A percentile compares a stretch with the other conserved stretches of the same genome.
Evolutionary conservation across 2,888 invertebrate species (phyloP).

Genomic region (Ligdia adustata): DNA sequence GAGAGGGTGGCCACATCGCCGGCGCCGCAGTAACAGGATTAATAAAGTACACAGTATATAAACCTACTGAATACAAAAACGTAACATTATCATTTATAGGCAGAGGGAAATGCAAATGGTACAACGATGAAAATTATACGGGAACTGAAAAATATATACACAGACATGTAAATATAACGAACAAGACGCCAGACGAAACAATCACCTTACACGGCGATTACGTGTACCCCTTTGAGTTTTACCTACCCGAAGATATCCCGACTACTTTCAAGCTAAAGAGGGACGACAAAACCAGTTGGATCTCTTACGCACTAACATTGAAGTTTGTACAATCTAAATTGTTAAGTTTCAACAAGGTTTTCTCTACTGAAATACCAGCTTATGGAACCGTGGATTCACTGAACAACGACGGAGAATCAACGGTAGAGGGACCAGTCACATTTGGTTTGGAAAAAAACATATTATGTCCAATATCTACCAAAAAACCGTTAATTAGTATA

Average conservation of each 20-base stretch:
- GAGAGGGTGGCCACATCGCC: conserved; percentile 31
- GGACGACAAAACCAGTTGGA: conserved; percentile 16
- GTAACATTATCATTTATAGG: conserved; percentile 38
- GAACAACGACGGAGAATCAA: not conserved
- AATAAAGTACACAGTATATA: conserved; percentile 37
- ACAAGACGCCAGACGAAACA: conserved; percentile 2
- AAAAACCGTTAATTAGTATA: conserved; percentile 18
- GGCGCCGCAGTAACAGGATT: conserved; percentile 38
- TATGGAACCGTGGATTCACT: conserved; percentile 16
- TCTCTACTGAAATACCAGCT: conserved; percentile 24
- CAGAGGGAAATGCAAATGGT: conserved; percentile 35
- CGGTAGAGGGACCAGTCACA: conserved; percentile 17
- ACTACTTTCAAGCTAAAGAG: conserved; percentile 24
- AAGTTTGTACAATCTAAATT: conserved; percentile 22
- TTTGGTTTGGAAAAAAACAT: conserved; percentile 30
- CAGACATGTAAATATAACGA: conserved; percentile 5
- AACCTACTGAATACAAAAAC: conserved; percentile 33
- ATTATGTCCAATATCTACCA: conserved; percentile 11
- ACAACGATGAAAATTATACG: conserved; percentile 8
- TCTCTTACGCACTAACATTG: conserved; percentile 21
- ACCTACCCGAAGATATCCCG: conserved; percentile 28
- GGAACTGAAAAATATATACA: conserved; percentile 22
- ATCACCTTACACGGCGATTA: conserved; percentile 19
- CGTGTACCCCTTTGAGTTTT: conserved; percentile 31
- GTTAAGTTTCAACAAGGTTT: conserved; percentile 25